Base-by-base conservation (phyloP, 2,113 vertebrate genomes). In the Perognathus longimembris region DNA sequence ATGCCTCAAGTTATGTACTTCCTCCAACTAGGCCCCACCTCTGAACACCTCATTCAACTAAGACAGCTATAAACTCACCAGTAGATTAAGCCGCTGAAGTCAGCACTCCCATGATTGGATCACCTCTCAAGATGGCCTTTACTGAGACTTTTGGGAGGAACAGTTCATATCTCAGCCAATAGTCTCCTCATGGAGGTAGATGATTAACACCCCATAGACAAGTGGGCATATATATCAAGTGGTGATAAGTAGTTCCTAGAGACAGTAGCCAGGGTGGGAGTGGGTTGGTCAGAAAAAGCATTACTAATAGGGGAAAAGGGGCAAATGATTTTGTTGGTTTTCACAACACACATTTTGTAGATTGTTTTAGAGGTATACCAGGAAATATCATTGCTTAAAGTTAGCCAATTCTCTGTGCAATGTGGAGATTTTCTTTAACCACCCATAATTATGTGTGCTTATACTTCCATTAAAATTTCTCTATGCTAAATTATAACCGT, bases 301-400 rank as follows among this genome's bases (percentile, higher is more conserved):
- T 92, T 79, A 90, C 78, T 88, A 74, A 86, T 64, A 45, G 61
- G n/a, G 69, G 40, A 66, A 28, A 38, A 69, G 5, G 30, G 80
- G 34, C 12, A 67, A 87, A 84, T 22, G 4, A 57, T 22, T 34
- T 86, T 10, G n/a, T 54, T 80, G 34, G 82, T 64, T 70, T 70
- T 63, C 59, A 11, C 79, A 59, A 28, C 15, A 10, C 18, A n/a
- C 26, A 17, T 63, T 80, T 85, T 32, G 28, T 76, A 88, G 83
- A 50, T 22, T 11, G 21, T 45, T 77, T 76, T 45, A 70, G 45
- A 69, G 7, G 17, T 61, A 32, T 76, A 74, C 5, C 7, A 20
- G 21, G 15, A 67, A 59, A 2, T 85, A 42, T 69, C 22, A 22
- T 18, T 83, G 1, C 50, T 54, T 54, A 54, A 54, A 54, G 50